Conservation (phyloP, 1,140 invertebrate species). For the Drosophila takahashii region DNA sequence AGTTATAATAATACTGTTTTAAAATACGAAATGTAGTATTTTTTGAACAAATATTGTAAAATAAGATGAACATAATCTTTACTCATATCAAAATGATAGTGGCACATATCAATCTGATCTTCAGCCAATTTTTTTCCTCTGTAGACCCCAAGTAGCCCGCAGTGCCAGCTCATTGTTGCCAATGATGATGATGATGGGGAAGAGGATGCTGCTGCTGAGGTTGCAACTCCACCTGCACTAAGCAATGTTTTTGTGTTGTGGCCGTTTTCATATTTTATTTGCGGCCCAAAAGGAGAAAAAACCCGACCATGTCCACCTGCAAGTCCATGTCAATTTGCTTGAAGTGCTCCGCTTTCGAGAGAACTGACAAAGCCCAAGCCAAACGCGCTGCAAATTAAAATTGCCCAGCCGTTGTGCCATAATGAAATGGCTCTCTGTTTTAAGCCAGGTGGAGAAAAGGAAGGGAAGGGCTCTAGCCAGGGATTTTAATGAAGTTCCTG, state of each 20-base stretch:
- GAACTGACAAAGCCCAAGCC: slow-evolving; percentile 63
- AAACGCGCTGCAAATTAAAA: slow-evolving; percentile 78
- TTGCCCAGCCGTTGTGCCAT: slow-evolving; percentile 61
- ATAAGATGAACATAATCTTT: too few relatives aligned
- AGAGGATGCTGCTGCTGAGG: background rate
- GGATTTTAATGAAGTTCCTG: slow-evolving; percentile 69
- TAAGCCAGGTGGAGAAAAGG: slow-evolving; percentile 34
- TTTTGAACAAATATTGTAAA: too few relatives aligned
- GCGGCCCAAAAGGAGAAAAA: slow-evolving; percentile 48
- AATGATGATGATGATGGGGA: background rate
- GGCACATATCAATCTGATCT: too few relatives aligned
- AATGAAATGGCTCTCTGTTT: slow-evolving; percentile 70
- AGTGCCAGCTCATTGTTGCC: slow-evolving; percentile 35
- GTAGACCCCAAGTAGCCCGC: slow-evolving; percentile 26
- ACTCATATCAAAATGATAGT: too few relatives aligned
- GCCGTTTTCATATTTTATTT: slow-evolving; percentile 69
- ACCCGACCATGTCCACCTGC: slow-evolving; percentile 1
- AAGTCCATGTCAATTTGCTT: slow-evolving; percentile 59
- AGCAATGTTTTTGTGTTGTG: slow-evolving; percentile 72
- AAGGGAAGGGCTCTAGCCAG: slow-evolving; percentile 44
- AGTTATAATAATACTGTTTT: too few relatives aligned
- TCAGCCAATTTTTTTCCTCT: too few relatives aligned
- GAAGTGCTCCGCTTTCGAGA: slow-evolving; percentile 16
- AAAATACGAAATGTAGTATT: too few relatives aligned
- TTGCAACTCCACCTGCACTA: slow-evolving; percentile 71